Evolutionary conservation across 2,797 vertebrate genomes (phyloP).

Genomic region (Platalea minor): DNA sequence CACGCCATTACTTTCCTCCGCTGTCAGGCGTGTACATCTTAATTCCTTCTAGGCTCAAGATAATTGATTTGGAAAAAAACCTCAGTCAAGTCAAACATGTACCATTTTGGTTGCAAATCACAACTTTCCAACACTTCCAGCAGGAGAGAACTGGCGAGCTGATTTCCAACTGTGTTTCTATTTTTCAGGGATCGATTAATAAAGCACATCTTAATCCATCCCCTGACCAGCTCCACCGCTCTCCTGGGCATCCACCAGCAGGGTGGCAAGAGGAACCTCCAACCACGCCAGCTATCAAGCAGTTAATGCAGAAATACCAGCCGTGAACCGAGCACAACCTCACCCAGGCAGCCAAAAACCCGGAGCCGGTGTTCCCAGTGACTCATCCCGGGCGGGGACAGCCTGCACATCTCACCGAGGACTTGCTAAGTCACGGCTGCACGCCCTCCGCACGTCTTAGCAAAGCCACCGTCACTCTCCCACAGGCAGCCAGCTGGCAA

Average conservation of each 20-base stretch:
- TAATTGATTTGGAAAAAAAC: neutral
- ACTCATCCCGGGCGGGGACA: neutral
- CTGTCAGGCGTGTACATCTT: neutral
- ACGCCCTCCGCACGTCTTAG: neutral
- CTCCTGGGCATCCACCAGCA: neutral
- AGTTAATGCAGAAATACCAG: neutral
- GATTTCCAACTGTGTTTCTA: neutral
- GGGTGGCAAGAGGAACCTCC: neutral
- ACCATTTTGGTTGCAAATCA: neutral
- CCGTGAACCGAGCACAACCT: neutral
- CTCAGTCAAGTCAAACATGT: neutral
- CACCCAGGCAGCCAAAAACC: neutral
- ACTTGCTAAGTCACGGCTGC: neutral
- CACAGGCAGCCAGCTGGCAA: neutral
- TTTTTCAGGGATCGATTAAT: neutral
- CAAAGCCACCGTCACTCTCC: neutral
- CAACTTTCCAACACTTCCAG: neutral
- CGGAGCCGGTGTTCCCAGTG: fast-evolving
- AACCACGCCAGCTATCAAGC: neutral
- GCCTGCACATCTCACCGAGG: neutral
- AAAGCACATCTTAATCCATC: neutral
- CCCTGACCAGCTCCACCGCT: neutral
- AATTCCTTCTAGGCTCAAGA: neutral
- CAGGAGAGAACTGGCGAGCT: neutral
- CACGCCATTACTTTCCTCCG: neutral